A percentile compares a stretch with the other conserved stretches of the same genome.
Conservation (phyloP, 2,888 invertebrate species). For the Chloromyia formosa region DNA sequence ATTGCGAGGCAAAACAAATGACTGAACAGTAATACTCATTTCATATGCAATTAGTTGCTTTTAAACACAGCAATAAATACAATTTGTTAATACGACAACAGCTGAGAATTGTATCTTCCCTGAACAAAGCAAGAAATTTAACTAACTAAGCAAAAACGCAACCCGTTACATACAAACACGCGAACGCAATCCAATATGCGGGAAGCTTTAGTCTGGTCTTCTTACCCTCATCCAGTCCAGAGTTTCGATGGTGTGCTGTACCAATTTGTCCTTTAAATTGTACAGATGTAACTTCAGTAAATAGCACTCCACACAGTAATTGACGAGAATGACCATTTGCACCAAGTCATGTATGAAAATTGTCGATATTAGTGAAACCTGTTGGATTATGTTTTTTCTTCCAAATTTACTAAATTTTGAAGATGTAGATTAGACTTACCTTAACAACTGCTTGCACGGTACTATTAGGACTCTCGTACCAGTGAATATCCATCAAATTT, state of each 20-base stretch:
- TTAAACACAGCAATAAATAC: too few species aligned
- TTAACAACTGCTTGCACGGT: slow-evolving; percentile 38
- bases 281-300: slow-evolving; percentile 77
- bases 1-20: too few species aligned
- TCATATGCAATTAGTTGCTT: too few species aligned
- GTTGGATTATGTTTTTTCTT: slow-evolving; percentile 52
- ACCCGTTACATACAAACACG: too few species aligned
- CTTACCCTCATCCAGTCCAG: slow-evolving; percentile 82
- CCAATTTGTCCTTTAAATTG: slow-evolving; percentile 75
- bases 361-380: slow-evolving; percentile 72
- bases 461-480: slow-evolving; percentile 38
- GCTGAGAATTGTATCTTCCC: too few species aligned
- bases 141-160: too few species aligned
- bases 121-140: too few species aligned
- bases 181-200: too few species aligned
- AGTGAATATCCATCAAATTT: slow-evolving; percentile 39
- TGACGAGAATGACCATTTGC: slow-evolving; percentile 82
- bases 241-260: slow-evolving; percentile 76
- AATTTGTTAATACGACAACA: too few species aligned
- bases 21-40: too few species aligned
- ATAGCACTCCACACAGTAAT: slow-evolving; percentile 84
- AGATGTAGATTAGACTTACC: slow-evolving; percentile 28
- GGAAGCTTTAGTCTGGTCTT: slow-evolving; percentile 30
- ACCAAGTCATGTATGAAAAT: slow-evolving; percentile 82
- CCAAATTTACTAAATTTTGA: too few species aligned